These are phyloP conservation scores for Andrena marginata DNA, from an alignment of 2,888 invertebrate species.

Conservation along the genomic window DNA sequence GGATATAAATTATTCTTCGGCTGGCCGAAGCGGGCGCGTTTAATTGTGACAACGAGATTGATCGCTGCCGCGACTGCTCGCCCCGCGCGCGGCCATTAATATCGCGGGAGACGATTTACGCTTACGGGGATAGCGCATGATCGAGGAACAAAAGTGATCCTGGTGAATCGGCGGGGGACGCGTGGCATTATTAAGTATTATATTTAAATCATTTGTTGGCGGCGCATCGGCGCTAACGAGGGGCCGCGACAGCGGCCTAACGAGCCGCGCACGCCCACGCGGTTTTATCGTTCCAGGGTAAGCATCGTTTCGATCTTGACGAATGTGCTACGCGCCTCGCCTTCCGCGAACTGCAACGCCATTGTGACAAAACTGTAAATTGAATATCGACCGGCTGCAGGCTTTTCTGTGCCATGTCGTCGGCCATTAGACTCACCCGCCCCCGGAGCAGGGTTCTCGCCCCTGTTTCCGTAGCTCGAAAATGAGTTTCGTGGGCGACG, in stretches of 20 bases:
- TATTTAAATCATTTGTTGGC: constrained; percentile 62
- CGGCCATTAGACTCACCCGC: constrained; percentile 67
- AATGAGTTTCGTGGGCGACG: constrained; percentile 48
- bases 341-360: constrained; percentile 76
- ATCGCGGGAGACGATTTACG: constrained; percentile 67
- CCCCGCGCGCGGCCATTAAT: constrained; percentile 61
- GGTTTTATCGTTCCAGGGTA: constrained; percentile 62
- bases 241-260: constrained; percentile 64
- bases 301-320: constrained; percentile 53
- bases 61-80: constrained; percentile 64
- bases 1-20: constrained; percentile 62
- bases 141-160: constrained; percentile 51
- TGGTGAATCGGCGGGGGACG: constrained; percentile 41
- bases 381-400: constrained; percentile 81
- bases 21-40: constrained; percentile 49
- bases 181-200: constrained; percentile 65
- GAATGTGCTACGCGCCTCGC: constrained; percentile 57
- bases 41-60: constrained; percentile 70
- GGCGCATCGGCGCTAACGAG: constrained; percentile 66
- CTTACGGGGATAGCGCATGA: constrained; percentile 56
- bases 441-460: background rate
- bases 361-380: constrained; percentile 83
- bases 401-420: constrained; percentile 75
- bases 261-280: constrained; percentile 67
- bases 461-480: constrained; percentile 21